phyloP scores from a whole-genome alignment of 2,113 vertebrate genomes.

The Entomyzon cyanotis region DNA sequence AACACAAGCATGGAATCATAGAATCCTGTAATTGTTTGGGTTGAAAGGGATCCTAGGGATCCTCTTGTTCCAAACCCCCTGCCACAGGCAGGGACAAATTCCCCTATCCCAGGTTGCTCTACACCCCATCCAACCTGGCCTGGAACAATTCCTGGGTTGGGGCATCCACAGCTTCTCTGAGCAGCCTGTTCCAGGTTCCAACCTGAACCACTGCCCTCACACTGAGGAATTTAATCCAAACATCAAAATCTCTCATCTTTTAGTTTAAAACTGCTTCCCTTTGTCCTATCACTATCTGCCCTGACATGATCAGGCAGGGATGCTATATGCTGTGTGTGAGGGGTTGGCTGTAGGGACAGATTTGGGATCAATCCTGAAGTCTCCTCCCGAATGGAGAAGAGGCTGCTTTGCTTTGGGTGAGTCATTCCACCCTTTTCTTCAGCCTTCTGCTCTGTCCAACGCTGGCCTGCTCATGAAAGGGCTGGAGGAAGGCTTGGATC shows the following conservation, averaged over 20 bases:
- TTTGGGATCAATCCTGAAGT: neutral
- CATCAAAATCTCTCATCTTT: neutral
- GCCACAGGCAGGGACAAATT: neutral
- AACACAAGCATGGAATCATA: accelerated
- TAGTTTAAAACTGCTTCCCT: neutral
- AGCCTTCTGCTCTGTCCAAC: neutral
- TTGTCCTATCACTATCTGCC: too few relatives aligned
- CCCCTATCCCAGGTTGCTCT: neutral
- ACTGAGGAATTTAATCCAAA: neutral
- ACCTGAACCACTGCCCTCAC: neutral
- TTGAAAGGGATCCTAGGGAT: neutral
- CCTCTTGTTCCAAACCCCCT: neutral
- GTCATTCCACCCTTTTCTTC: neutral
- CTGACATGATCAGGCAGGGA: neutral
- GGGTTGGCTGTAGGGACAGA: neutral
- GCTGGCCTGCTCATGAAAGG: neutral
- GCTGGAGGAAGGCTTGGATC: neutral
- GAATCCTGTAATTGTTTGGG: neutral
- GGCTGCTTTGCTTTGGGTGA: neutral
- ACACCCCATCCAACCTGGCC: neutral
- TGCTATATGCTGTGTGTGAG: neutral
- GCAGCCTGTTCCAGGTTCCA: neutral
- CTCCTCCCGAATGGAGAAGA: neutral
- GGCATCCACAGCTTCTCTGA: neutral
- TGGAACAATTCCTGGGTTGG: neutral